Evolutionary conservation across 2,113 vertebrate species (phyloP).

Genomic region (Ptychochromis oligacanthus): DNA sequence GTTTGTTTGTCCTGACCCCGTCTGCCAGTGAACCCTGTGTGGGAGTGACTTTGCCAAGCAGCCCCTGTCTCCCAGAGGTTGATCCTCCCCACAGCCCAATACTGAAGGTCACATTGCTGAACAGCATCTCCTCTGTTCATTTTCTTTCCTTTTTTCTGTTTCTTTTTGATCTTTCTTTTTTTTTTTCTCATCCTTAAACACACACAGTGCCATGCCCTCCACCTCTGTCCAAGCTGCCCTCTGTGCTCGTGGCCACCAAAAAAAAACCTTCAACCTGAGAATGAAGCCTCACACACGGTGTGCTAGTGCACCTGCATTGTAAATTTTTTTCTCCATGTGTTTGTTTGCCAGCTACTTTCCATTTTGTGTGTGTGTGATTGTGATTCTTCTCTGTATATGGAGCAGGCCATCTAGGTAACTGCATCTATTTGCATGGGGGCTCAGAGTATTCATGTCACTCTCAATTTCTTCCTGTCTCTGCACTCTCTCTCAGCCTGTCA

Average conservation of each 20-base stretch:
- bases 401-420: conserved; percentile 54
- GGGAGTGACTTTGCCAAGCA: conserved; percentile 69
- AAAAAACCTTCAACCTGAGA: conserved; percentile 52
- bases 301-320: neutral
- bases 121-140: conserved; percentile 27
- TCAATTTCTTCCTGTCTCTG: conserved; percentile 56
- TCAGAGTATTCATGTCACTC: conserved; percentile 62
- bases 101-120: conserved; percentile 67
- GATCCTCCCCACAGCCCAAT: conserved; percentile 51
- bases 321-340: conserved; percentile 1
- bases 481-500: conserved; percentile 67
- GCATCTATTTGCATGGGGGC: conserved; percentile 64
- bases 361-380: conserved; percentile 28
- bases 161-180: conserved; percentile 32
- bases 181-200: neutral
- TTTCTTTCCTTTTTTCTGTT: conserved; percentile 9
- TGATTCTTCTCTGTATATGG: conserved; percentile 37
- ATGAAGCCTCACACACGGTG: conserved; percentile 1
- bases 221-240: conserved; percentile 25
- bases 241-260: conserved; percentile 41
- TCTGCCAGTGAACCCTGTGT: conserved; percentile 46
- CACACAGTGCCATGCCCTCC: neutral
- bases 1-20: conserved; percentile 42
- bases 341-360: conserved; percentile 6
- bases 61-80: conserved; percentile 63